Conservation (phyloP, 2,888 invertebrate species). For the Parnassius smintheus region DNA sequence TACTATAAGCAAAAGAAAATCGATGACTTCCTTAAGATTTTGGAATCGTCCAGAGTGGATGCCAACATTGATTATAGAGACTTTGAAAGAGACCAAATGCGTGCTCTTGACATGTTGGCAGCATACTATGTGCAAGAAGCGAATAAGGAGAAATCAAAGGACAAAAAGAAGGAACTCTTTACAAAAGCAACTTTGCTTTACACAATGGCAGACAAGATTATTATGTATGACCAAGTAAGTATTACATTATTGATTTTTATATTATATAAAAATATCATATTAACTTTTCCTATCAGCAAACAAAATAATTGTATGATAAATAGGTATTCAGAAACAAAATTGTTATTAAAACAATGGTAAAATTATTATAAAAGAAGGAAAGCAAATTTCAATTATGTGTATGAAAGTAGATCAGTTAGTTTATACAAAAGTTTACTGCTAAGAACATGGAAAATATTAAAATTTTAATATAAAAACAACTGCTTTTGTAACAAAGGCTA, state of each 20-base stretch:
- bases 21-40: constrained; percentile 95
- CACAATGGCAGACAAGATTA: constrained; percentile 99
- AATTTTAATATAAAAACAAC: no score
- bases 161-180: constrained; percentile 95
- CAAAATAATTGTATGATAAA: no score
- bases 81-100: constrained; percentile 98
- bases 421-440: no score
- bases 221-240: constrained; percentile 98
- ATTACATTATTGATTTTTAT: not conserved
- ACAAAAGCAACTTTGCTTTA: constrained; percentile 98
- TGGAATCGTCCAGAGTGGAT: constrained; percentile 93
- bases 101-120: constrained; percentile 97
- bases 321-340: no score
- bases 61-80: constrained; percentile 93
- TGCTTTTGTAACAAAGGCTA: no score
- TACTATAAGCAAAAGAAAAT: constrained; percentile 97
- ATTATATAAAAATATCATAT: not conserved
- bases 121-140: constrained; percentile 99
- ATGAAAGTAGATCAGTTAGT: no score
- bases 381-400: no score
- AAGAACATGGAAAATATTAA: no score
- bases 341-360: no score
- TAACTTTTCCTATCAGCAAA: no score
- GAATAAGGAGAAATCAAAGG: constrained; percentile 96
- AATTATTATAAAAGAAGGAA: no score